Base-by-base conservation (phyloP, 2,113 vertebrate species). In the Perca flavescens region DNA sequence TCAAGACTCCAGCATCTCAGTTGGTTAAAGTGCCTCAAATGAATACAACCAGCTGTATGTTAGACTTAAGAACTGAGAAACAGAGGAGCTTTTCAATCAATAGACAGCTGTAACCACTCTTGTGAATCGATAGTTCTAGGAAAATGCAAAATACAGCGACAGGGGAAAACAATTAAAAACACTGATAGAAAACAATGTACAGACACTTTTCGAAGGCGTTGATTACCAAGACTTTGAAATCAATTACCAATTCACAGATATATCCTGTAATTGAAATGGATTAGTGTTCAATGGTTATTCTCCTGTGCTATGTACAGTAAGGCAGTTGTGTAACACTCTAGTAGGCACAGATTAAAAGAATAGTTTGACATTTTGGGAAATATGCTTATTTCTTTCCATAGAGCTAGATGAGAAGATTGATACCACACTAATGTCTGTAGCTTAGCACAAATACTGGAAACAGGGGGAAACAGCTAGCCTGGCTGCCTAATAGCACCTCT, bases 241-340 rank as follows among this genome's bases (percentile, higher is more conserved):
- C 54, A 86, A 91, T 91, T 89, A 90, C 79, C 60, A 71, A 57
- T 62, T 74, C 65, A 79, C 76, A 86, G 88, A 91, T 85, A 88
- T 74, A 57, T 83, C 80, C 69, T 77, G 77, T 93, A 94, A 95
- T 94, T 94, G 85, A 91, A 94, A 94, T 94, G 80, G 93, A 94
- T 94, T 93, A n/a, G 61, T 81, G 63, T 79, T 86, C 5, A 78
- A 80, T 72, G 67, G 77, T 53, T 77, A 62, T 66, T 52, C 66
- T 76, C 61, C 40, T 43, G 61, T 78, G 34, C 0, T 16, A 1
- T 58, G 52, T 58, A 62, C 68, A 79, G 53, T 58, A 40, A 77
- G 21, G 19, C 58, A 19, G 64, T 28, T 57, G 53, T 25, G 52
- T 49, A 61, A 21, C 70, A 79, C 11, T 57, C 31, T 3, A 1